Evolutionary conservation across 2,113 vertebrate genomes (phyloP), one percentile per base, ranked within the genome.

Genomic region (Thomomys bottae): DNA sequence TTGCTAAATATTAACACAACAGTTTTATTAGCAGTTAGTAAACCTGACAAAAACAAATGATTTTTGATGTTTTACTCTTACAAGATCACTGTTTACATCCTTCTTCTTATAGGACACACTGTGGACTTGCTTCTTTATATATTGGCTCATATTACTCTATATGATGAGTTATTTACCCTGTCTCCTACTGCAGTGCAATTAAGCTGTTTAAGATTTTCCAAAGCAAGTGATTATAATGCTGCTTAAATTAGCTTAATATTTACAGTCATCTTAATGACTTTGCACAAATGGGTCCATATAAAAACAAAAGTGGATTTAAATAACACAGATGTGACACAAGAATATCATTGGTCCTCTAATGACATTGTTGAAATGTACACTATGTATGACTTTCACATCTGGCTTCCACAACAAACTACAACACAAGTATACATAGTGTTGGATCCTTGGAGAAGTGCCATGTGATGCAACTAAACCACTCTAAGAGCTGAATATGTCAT

Each of bases 171-270:
- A 84, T 67, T 75, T 75, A 79, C 66, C 5, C 38, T 24, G 20
- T 9, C 30, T 92, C 68, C 70, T 59, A 24, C 1, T 5, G 0
- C 11, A 67, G 70, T 11, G 83, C 6, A 28, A 66, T 71, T 49
- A 85, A 26, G 17, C 20, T 70, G 85, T 32, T 40, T 75, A 73
- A 36, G 24, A 28, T 91, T 87, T 87, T 85, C 61, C 61, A 82
- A 87, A 83, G 82, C 64, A 70, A 49, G 82, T 21, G 8, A 81
- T 92, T 82, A 78, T 14, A 91, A 30, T 71, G 30, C 67, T 84
- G 89, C 78, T 92, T 90, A 84, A 93, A 92, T 79, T 54, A 42
- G 59, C 49, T 92, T 87, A 89, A 61, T 90, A 87, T 89, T 84
- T 89, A 84, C 20, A 87, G 70, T 67, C 38, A 79, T 73, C 49